These are phyloP conservation scores for Taurulus bubalis DNA, from an alignment of 2,113 vertebrate genomes.

Conservation along the genomic window DNA sequence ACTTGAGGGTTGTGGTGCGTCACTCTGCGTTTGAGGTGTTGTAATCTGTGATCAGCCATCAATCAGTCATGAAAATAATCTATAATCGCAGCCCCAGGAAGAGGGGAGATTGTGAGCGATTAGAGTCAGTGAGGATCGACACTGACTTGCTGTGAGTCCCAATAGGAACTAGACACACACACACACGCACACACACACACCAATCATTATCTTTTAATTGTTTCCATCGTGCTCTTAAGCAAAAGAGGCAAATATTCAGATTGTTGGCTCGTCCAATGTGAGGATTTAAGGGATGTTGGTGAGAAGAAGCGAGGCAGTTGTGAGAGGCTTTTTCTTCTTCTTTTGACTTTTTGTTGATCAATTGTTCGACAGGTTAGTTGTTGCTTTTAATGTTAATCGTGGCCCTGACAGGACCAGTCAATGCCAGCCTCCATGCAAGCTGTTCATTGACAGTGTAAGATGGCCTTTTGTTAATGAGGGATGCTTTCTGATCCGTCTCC, in stretches of 20 bases:
- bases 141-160: neutral
- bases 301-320: too few species aligned
- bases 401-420: neutral
- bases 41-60: neutral
- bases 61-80: neutral
- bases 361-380: neutral
- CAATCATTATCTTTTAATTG: neutral
- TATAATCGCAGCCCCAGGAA: neutral
- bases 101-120: neutral
- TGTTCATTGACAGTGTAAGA: constrained; percentile 5
- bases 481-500: constrained; percentile 47
- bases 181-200: too few species aligned
- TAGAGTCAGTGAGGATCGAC: neutral
- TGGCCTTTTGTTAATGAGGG: constrained; percentile 17
- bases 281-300: neutral
- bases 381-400: neutral
- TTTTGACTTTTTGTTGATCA: neutral
- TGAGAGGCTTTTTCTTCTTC: neutral
- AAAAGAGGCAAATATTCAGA: neutral
- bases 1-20: neutral
- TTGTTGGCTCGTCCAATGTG: neutral
- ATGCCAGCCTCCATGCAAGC: neutral
- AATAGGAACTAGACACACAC: neutral
- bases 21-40: neutral
- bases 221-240: neutral